A percentile compares a stretch with the other conserved stretches of the same genome.
Evolutionary conservation across 2,797 vertebrate genomes (phyloP).

Genomic region (Ctenosaura bakeri): DNA sequence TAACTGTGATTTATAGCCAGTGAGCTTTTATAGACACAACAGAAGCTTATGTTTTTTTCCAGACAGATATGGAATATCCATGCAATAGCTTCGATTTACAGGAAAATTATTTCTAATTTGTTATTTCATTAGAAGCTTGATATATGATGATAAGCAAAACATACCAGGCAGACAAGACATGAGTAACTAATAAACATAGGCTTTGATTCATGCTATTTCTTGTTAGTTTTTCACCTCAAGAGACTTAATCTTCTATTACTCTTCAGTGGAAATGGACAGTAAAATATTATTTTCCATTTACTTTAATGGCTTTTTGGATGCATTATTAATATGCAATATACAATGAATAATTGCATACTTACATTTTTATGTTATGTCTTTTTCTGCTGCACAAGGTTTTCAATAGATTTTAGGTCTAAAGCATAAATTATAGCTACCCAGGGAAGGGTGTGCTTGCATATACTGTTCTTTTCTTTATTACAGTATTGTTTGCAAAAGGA

Average conservation of each 20-base stretch:
- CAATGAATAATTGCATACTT: slow-evolving; percentile 47
- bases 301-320: slow-evolving; percentile 55
- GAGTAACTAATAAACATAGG: background rate
- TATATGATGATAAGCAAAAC: slow-evolving; percentile 11
- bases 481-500: background rate
- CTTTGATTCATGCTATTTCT: slow-evolving; percentile 1
- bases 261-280: slow-evolving; percentile 22
- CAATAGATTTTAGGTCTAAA: slow-evolving; percentile 47
- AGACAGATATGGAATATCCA: slow-evolving; percentile 16
- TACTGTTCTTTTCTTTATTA: slow-evolving; percentile 28
- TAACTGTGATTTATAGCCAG: slow-evolving; percentile 33
- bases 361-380: slow-evolving; percentile 40
- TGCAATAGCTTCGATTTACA: background rate
- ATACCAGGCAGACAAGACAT: slow-evolving; percentile 6
- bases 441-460: slow-evolving; percentile 16
- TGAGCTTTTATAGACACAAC: background rate
- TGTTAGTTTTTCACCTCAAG: background rate
- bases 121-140: slow-evolving; percentile 39
- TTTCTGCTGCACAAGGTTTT: slow-evolving; percentile 57
- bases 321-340: slow-evolving; percentile 51
- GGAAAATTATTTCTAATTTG: slow-evolving; percentile 30
- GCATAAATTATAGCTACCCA: slow-evolving; percentile 29
- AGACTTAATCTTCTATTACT: background rate
- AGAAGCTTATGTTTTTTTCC: slow-evolving; percentile 15
- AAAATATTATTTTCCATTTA: slow-evolving; percentile 52